phyloP scores from a whole-genome alignment of 35 echinoderm and acorn worm species.

The Chiridota heheva region DNA sequence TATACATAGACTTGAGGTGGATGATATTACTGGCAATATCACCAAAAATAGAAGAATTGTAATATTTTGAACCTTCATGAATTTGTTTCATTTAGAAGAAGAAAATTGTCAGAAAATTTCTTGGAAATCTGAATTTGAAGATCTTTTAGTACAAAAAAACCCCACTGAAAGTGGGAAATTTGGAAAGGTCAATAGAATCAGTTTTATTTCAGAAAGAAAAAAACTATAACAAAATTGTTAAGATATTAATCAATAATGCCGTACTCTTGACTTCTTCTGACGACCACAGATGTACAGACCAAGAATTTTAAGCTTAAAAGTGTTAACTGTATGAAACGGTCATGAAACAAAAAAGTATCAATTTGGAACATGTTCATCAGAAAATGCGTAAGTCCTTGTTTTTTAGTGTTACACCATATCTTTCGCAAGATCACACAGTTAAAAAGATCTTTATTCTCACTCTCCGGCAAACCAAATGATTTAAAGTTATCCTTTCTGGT shows the following conservation, averaged over 20 bases:
- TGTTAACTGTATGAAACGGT: too few species aligned
- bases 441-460: constrained; percentile 19
- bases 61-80: constrained; percentile 12
- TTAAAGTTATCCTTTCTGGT: constrained; percentile 14
- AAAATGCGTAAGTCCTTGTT: neutral
- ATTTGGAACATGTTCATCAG: neutral
- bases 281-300: constrained; percentile 12
- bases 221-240: constrained; percentile 17
- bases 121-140: too few species aligned
- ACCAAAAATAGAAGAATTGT: too few species aligned
- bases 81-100: neutral
- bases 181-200: constrained; percentile 2
- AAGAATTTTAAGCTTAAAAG: constrained; percentile 5
- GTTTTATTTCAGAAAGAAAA: constrained; percentile 27
- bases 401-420: neutral
- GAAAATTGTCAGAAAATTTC: too few species aligned
- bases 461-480: constrained; percentile 16
- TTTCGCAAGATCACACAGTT: neutral
- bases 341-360: too few species aligned
- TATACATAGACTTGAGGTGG: neutral
- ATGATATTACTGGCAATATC: too few species aligned
- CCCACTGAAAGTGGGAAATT: too few species aligned
- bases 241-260: constrained; percentile 31
- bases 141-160: too few species aligned
- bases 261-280: neutral